Percentiles rank a stretch among this genome's conserved stretches.
Evolutionary conservation across 2,888 invertebrate genomes (phyloP).

Genomic region (Azorinus chamasolen): DNA sequence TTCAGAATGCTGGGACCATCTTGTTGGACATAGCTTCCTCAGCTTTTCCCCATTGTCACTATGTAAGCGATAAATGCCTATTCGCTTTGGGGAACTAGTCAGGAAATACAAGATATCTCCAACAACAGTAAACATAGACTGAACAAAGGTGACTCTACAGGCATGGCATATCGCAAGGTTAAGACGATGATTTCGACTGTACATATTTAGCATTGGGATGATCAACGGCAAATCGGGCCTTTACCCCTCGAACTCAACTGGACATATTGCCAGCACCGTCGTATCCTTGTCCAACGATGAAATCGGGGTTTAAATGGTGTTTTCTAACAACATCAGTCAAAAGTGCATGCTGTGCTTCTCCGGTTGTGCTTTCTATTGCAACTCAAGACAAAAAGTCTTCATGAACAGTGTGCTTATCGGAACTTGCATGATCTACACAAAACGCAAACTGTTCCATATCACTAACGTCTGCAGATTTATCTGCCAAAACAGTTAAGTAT

Average conservation of each 20-base stretch:
- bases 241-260: constrained; percentile 16
- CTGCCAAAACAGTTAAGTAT: constrained; percentile 10
- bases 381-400: constrained; percentile 25
- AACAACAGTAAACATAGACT: too few species aligned
- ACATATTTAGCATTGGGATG: constrained; percentile 22
- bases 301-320: constrained; percentile 14
- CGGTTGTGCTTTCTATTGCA: constrained; percentile 14
- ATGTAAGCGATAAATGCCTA: too few species aligned
- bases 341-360: too few species aligned
- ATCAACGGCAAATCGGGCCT: constrained; percentile 11
- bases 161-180: too few species aligned
- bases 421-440: constrained; percentile 9
- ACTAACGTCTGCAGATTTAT: constrained; percentile 25
- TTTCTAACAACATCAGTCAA: constrained; percentile 11
- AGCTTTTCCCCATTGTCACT: constrained; percentile 3
- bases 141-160: too few species aligned
- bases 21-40: constrained; percentile 12
- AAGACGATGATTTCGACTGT: constrained; percentile 16
- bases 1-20: too few species aligned
- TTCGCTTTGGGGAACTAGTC: constrained; percentile 9
- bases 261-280: constrained; percentile 36
- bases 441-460: constrained; percentile 25
- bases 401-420: constrained; percentile 2
- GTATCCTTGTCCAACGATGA: constrained; percentile 23
- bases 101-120: constrained; percentile 22